These are phyloP conservation scores for Zophobas atratus DNA, from an alignment of 1,140 invertebrate genomes.

Conservation along the genomic window DNA sequence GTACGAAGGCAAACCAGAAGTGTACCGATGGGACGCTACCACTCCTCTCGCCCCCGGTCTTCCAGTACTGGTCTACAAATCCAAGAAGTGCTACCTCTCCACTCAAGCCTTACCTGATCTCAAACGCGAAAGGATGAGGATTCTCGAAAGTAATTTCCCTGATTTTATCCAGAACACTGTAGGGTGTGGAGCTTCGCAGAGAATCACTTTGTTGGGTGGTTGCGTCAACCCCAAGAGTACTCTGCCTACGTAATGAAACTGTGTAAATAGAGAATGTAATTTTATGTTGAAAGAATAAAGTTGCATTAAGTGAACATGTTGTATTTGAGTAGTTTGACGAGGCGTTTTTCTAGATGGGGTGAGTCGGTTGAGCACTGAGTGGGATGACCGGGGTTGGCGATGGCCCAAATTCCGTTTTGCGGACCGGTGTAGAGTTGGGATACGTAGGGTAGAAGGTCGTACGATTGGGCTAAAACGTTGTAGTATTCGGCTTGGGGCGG, in stretches of 20 bases:
- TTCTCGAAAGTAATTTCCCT: constrained; percentile 76
- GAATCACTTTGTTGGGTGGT: constrained; percentile 70
- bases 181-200: constrained; percentile 74
- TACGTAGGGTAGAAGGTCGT: constrained; percentile 60
- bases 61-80: constrained; percentile 71
- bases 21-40: constrained; percentile 70
- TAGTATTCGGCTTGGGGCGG: constrained; percentile 63
- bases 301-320: constrained; percentile 25
- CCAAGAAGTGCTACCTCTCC: constrained; percentile 70
- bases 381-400: constrained; percentile 58
- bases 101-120: constrained; percentile 74
- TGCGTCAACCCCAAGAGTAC: constrained; percentile 54
- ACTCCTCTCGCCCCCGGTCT: constrained; percentile 63
- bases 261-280: not conserved
- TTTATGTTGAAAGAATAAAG: constrained; percentile 17
- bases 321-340: constrained; percentile 41
- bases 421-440: constrained; percentile 61
- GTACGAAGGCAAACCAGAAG: constrained; percentile 68
- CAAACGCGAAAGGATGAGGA: constrained; percentile 71
- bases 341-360: not conserved
- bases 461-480: constrained; percentile 63
- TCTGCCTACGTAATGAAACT: constrained; percentile 6
- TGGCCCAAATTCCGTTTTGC: constrained; percentile 60
- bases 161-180: constrained; percentile 75
- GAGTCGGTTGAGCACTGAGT: constrained; percentile 35